Conservation (phyloP, 2,113 vertebrate genomes). For the Glaucidium brasilianum region DNA sequence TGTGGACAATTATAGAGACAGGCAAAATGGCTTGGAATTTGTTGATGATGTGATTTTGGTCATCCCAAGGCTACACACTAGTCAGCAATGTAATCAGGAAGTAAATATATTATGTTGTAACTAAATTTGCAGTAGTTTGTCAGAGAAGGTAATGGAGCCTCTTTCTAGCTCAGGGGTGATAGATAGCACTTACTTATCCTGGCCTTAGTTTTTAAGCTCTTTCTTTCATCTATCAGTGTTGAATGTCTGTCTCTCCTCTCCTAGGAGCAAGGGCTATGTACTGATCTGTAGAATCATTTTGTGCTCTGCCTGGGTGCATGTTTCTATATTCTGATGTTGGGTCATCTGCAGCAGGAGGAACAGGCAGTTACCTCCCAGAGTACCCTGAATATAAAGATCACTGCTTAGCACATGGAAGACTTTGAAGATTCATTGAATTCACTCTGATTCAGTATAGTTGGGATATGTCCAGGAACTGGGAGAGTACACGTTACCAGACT, state of each 20-base stretch:
- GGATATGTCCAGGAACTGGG: neutral
- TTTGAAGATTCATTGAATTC: neutral
- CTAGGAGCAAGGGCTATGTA: neutral
- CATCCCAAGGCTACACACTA: neutral
- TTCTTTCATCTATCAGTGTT: neutral
- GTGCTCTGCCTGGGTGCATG: neutral
- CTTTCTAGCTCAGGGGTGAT: neutral
- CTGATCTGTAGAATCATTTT: neutral
- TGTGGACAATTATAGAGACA: neutral
- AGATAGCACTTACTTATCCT: neutral
- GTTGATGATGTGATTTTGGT: neutral
- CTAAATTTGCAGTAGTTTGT: neutral
- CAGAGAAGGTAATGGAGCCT: neutral
- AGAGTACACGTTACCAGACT: neutral
- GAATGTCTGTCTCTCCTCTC: neutral
- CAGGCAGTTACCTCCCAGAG: neutral
- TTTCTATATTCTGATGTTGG: neutral
- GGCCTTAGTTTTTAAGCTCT: neutral
- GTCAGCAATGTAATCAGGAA: neutral
- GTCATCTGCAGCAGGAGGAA: neutral
- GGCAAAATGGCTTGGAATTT: neutral
- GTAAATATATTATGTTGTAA: neutral
- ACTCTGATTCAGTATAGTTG: neutral
- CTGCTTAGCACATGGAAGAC: neutral
- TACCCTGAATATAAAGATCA: neutral